Base-by-base conservation (phyloP, 2,113 vertebrate species). In the Neolamprologus fasciatus region DNA sequence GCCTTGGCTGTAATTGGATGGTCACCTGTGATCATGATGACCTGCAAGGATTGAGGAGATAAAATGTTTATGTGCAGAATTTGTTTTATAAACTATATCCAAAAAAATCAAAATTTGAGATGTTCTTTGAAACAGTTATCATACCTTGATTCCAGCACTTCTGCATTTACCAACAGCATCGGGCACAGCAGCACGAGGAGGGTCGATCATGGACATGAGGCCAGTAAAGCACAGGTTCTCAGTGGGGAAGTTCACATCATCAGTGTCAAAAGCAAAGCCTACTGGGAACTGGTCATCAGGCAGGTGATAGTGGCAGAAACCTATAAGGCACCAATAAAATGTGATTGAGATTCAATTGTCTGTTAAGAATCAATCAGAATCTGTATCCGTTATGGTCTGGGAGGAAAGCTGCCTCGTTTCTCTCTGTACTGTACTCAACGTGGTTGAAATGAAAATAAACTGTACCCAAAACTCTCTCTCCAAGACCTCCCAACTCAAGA, bases 1-100 rank as follows among this genome's bases (percentile, higher is more conserved):
- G 98, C 98, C 87, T 98, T 99, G 85, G 98, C 98, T 5, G 98
- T 98, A 95, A 99, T 99, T 9, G 98, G 98, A 92, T 99, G 98
- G 82, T 99, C 98, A 16, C 98, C 98, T 0, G 98, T 99, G 37
- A 99, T 97, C 98, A 98, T 98, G 93, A 99, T 99, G 76, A 99
- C 98, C 98, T 98, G 8, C 87, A 61, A 61, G 26, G 14, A 31
- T 31, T 17, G 98, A 21, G 23, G 11, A 6, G 13, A 85, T 7
- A 47, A 14, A 50, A 61, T n/a, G 17, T 21, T 35, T 8, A 3
- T 68, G 63, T 40, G 33, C 33, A 21, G 19, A 37, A 35, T 66
- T 35, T 35, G 9, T 63, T 33, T 35, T 19, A 33, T 37, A 66
- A 66, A 99, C 95, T 31, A 58, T 58, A 31, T 58, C 14, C 13